A percentile compares a stretch with the other conserved stretches of the same genome.
Conservation (phyloP, 2,797 vertebrate species). For the Hyperoplus lanceolatus region DNA sequence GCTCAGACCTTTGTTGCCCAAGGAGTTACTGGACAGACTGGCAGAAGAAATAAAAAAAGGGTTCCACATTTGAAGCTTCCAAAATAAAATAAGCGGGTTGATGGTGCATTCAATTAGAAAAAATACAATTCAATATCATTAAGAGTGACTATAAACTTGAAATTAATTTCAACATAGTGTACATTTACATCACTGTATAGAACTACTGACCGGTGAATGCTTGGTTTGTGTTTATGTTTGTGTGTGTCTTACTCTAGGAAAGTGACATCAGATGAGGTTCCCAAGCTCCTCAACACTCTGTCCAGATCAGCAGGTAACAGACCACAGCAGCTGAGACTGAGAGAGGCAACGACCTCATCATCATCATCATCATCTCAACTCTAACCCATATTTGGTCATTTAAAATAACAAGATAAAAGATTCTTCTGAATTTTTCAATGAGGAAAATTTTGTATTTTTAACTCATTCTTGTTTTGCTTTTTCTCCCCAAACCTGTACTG, state of each 20-base stretch:
- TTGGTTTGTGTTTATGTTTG: conserved; percentile 3
- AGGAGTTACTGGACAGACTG: conserved; percentile 80
- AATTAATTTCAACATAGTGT: neutral
- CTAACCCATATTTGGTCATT: too few relatives aligned
- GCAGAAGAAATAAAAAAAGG: neutral
- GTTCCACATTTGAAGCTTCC: too few relatives aligned
- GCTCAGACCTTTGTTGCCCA: conserved; percentile 78
- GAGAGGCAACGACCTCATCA: conserved; percentile 52
- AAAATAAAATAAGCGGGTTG: too few relatives aligned
- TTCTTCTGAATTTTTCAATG: too few relatives aligned
- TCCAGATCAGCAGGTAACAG: conserved; percentile 77
- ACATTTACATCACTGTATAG: neutral
- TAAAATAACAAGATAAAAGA: too few relatives aligned
- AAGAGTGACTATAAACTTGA: neutral
- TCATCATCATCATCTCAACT: neutral
- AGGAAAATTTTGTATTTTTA: too few relatives aligned
- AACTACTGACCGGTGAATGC: neutral
- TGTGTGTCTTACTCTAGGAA: conserved; percentile 88
- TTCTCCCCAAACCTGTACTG: neutral
- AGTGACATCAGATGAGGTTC: conserved; percentile 64
- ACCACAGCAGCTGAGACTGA: conserved; percentile 73
- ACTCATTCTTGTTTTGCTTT: neutral
- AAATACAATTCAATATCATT: neutral
- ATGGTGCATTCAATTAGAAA: too few relatives aligned
- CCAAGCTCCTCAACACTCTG: conserved; percentile 80